A percentile compares a stretch with the other conserved stretches of the same genome.
Evolutionary conservation across 2,797 vertebrate genomes (phyloP).

Genomic region (Gymnothorax reevesii): DNA sequence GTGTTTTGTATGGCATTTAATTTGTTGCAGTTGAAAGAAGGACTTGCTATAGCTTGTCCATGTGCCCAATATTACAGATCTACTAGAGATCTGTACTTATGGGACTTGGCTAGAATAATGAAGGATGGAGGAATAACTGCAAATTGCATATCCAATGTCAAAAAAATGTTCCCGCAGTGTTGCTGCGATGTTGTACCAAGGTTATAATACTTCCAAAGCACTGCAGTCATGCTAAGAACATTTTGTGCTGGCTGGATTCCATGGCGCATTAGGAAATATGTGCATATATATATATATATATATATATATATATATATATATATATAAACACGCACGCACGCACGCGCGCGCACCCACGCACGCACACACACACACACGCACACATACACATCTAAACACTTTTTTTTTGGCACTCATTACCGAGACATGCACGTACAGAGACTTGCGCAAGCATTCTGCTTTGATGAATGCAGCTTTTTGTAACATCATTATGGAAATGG

Average conservation of each 20-base stretch:
- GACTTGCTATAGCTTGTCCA: not conserved
- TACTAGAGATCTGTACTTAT: not conserved
- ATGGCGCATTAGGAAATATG: not conserved
- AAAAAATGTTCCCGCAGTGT: too few species aligned
- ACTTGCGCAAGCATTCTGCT: not conserved
- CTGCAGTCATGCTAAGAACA: too few species aligned
- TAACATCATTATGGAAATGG: not conserved
- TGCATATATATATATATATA: too few species aligned
- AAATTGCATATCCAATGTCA: not conserved
- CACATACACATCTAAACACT: too few species aligned
- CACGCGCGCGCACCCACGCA: too few species aligned
- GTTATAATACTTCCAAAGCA: too few species aligned
- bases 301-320: too few species aligned
- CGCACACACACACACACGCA: too few species aligned
- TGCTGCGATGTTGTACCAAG: too few species aligned
- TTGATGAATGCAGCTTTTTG: not conserved
- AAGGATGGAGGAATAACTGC: not conserved
- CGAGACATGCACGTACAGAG: not conserved
- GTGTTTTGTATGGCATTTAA: not conserved
- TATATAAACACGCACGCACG: too few species aligned
- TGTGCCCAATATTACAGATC: not conserved
- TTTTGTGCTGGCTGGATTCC: not conserved
- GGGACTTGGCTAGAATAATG: not conserved
- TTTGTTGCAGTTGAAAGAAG: not conserved
- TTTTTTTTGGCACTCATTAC: not conserved